phyloP scores from a whole-genome alignment of 2,797 vertebrate genomes.

The Tapirus indicus region DNA sequence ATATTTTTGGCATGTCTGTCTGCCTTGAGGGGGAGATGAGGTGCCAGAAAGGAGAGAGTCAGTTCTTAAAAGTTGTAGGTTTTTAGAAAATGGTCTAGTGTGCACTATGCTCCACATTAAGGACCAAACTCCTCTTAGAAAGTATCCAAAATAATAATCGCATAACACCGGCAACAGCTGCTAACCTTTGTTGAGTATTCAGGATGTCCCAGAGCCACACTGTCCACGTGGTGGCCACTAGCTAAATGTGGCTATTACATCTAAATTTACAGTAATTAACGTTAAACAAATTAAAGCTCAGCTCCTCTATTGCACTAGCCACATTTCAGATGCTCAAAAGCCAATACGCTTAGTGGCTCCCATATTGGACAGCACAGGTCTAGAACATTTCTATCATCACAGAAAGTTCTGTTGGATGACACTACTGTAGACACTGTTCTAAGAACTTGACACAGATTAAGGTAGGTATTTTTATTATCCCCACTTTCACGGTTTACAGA shows the following conservation, averaged over 20 bases:
- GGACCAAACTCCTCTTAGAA: not conserved
- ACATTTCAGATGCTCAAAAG: not conserved
- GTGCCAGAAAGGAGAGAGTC: not conserved
- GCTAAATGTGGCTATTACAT: not conserved
- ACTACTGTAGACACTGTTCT: rapidly evolving
- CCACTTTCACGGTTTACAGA: not conserved
- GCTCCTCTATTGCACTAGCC: not conserved
- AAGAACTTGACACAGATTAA: rapidly evolving
- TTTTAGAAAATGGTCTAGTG: not conserved
- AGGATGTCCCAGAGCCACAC: not conserved
- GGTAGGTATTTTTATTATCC: rapidly evolving
- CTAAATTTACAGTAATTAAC: not conserved
- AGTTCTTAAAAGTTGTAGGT: not conserved
- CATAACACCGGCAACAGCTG: not conserved
- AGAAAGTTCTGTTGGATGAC: rapidly evolving
- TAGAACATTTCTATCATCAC: rapidly evolving
- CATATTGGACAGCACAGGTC: not conserved
- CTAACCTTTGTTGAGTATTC: rapidly evolving
- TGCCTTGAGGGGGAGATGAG: not conserved
- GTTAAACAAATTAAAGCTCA: not conserved
- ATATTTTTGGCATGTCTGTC: not conserved
- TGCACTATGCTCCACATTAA: not conserved
- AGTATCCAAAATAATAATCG: not conserved
- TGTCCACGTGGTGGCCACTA: rapidly evolving
- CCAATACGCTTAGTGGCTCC: not conserved